Evolutionary conservation across 2,113 vertebrate species (phyloP), one percentile per base, ranked within the genome.

Genomic region (Microcebus ravelobensis): DNA sequence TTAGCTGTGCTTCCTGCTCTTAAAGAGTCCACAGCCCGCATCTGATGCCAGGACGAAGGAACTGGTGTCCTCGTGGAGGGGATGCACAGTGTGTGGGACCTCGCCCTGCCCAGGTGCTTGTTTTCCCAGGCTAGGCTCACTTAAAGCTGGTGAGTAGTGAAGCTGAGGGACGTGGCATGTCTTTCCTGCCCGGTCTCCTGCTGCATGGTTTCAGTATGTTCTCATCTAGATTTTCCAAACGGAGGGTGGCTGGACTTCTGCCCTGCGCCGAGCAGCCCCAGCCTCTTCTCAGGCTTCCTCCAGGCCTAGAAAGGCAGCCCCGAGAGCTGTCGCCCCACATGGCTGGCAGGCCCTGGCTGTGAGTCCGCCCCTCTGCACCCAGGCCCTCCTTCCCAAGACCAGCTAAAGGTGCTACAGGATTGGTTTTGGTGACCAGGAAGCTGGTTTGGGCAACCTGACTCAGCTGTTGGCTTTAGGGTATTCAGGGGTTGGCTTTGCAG

Each of bases 41-140:
- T 21, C 52, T 27, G 61, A 63, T 1, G 61, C 14, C 2, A 36
- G 45, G 61, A 79, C 77, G 73, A 77, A 29, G 31, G 76, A 73
- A n/a, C 3, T 0, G 0, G 23, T 31, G n/a, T 20, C 36, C 13
- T 76, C 15, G 0, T 14, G 15, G 61, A 63, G 20, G 8, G 34
- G 52, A 81, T 57, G 39, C 10, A 85, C 21, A 94, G 57, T 1
- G 0, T 14, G 5, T 31, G 34, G 36, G 34, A 87, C 31, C 21
- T 21, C 2, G 39, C 34, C 36, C 29, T 57, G n/a, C 10, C 57
- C 50, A n/a, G n/a, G 42, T 10, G 50, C 52, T 80, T 42, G 20
- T 65, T 50, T 80, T 81, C n/a, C 48, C 50, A 42, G 81, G 65
- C 45, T 39, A 71, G 74, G 52, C 52, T 77, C 45, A 20, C 29